Evolutionary conservation across 2,113 vertebrate genomes (phyloP).

Genomic region (Neofelis nebulosa): DNA sequence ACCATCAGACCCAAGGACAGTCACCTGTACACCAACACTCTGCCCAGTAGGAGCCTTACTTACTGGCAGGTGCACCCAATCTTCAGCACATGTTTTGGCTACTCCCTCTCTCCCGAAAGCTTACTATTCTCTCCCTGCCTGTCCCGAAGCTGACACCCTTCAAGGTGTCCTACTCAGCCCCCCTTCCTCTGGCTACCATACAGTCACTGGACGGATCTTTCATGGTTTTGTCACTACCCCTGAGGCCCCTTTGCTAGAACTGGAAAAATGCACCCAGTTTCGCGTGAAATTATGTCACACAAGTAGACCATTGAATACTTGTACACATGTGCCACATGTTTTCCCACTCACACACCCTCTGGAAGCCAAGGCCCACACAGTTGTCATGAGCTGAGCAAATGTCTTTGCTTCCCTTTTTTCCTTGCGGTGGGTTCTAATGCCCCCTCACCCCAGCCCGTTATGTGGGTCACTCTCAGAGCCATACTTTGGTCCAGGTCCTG

Average conservation of each 20-base stretch:
- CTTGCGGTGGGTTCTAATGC: not conserved
- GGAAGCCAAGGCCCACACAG: not conserved
- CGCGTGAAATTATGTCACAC: not conserved
- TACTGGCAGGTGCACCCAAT: not conserved
- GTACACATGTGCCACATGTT: not conserved
- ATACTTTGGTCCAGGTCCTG: not conserved
- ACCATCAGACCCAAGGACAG: not conserved
- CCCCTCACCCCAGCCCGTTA: not conserved
- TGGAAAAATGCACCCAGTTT: not conserved
- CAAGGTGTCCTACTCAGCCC: not conserved
- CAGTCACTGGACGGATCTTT: not conserved
- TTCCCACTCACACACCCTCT: not conserved
- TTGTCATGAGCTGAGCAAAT: not conserved
- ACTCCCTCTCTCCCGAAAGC: not conserved
- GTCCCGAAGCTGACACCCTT: not conserved
- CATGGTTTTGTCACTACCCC: not conserved
- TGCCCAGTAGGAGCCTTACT: not conserved
- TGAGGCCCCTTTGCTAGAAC: not conserved
- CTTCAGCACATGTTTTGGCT: not conserved
- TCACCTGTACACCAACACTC: not conserved
- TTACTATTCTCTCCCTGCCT: not conserved
- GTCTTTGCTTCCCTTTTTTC: not conserved
- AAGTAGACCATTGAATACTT: not conserved
- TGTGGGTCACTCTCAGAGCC: not conserved
- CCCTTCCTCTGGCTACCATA: not conserved